Base-by-base conservation (phyloP, 2,888 invertebrate genomes). In the Sinopyrophorus schimmeli region DNA sequence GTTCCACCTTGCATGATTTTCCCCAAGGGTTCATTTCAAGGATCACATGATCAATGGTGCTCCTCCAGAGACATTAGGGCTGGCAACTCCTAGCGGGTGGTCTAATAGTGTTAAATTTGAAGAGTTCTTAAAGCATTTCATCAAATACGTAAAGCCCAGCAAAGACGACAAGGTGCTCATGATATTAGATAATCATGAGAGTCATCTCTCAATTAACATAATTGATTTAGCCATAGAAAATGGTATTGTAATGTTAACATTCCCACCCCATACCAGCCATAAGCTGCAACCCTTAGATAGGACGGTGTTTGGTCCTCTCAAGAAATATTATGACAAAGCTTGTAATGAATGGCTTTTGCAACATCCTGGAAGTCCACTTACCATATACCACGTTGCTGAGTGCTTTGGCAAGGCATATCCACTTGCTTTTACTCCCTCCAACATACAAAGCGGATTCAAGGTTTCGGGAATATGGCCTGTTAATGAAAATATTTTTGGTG, bases 301-400 rank as follows among this genome's bases (percentile, higher is more conserved):
- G n/a, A 11, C 34, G 5, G 34, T 34, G 2, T 34, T 34, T 18
- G 18, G 34, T 3, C 34, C 18, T 2, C n/a, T 20, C 11, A 34
- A 34, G n/a, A 34, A 17, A 10, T 34, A 18, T n/a, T 34, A 34
- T 9, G 18, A 34, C 10, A 34, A 6, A 1, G 21, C 11, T 3
- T 20, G 12, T 14, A 1, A 3, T n/a, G 21, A 20, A 10, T 34
- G 34, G 34, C 11, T 10, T 2, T 7, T 20, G 6, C 10, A 3
- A 3, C 2, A 18, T 9, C 2, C 3, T 14, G 34, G 20, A 5
- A 20, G 4, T 3, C 20, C 23, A 1, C 18, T 34, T 3, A 12
- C 34, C 2, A 34, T 34, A 2, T 34, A 34, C 6, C 20, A 34
- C n/a, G 34, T 34, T n/a, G 20, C 34, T 5, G 34, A 20, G 23